A percentile compares a stretch with the other conserved stretches of the same genome.
phyloP scores from a whole-genome alignment of 2,797 vertebrate species.

The Enteromius fasciolatus region DNA sequence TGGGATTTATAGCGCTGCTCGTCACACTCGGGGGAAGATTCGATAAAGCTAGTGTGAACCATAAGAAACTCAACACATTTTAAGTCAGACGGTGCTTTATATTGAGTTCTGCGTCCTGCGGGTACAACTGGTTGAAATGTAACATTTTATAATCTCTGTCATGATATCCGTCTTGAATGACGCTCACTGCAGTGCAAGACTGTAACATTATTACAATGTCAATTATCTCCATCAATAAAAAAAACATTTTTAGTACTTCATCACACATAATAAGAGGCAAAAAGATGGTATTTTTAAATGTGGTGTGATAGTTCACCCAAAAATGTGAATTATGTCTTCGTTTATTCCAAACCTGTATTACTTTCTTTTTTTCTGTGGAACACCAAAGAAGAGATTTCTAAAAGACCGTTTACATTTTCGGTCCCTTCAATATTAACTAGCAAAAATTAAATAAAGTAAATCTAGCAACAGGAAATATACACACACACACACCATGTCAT shows the following conservation, averaged over 20 bases:
- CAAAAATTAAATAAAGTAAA: too few relatives aligned
- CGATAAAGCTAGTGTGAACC: slow-evolving; percentile 8
- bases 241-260: not conserved
- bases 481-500: not conserved
- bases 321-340: not conserved
- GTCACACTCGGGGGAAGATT: slow-evolving; percentile 12
- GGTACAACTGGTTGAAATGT: not conserved
- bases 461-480: too few relatives aligned
- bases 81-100: not conserved
- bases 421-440: too few relatives aligned
- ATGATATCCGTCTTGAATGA: not conserved
- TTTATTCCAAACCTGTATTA: not conserved
- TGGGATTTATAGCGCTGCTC: slow-evolving; percentile 39
- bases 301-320: not conserved
- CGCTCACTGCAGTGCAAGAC: not conserved
- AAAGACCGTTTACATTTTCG: not conserved
- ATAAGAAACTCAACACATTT: slow-evolving; percentile 5
- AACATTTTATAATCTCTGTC: slow-evolving; percentile 1
- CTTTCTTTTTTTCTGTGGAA: not conserved
- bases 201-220: not conserved
- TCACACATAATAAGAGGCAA: not conserved
- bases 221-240: not conserved
- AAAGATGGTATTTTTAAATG: not conserved
- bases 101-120: not conserved
- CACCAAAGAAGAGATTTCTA: not conserved